Evolutionary conservation across 92 coral and sea anemone species (phyloP).

Genomic region (Umimayanthus kanabou): DNA sequence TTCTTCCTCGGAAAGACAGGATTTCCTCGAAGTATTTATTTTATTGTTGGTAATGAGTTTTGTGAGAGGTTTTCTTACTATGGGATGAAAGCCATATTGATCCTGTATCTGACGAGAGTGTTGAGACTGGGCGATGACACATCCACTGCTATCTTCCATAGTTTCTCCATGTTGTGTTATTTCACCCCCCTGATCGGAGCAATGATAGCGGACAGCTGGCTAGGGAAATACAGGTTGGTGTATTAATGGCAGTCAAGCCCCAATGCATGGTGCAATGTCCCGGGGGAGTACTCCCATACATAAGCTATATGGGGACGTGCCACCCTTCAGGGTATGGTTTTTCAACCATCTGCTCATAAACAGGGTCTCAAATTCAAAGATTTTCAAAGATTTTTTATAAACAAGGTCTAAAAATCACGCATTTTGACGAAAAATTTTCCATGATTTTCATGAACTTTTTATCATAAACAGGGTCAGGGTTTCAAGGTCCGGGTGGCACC

Average conservation of each 20-base stretch:
- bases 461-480: too few species aligned
- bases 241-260: neutral
- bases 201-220: conserved; percentile 88
- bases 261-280: too few species aligned
- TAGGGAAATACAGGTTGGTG: conserved; percentile 79
- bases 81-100: conserved; percentile 82
- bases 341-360: too few species aligned
- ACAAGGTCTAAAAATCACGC: too few species aligned
- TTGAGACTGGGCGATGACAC: conserved; percentile 53
- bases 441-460: too few species aligned
- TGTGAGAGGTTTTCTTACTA: conserved; percentile 84
- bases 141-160: conserved; percentile 69
- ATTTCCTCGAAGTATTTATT: conserved; percentile 77
- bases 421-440: too few species aligned
- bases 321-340: too few species aligned
- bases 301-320: too few species aligned
- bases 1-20: conserved; percentile 61
- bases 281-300: too few species aligned
- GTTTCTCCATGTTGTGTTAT: conserved; percentile 81
- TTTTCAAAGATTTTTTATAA: too few species aligned
- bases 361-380: too few species aligned
- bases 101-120: conserved; percentile 67
- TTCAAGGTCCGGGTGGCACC: too few species aligned
- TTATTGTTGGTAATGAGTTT: conserved; percentile 80
- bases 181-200: conserved; percentile 85